phyloP scores from a whole-genome alignment of 2,113 vertebrate genomes.

The Plecturocebus donacophilus region DNA sequence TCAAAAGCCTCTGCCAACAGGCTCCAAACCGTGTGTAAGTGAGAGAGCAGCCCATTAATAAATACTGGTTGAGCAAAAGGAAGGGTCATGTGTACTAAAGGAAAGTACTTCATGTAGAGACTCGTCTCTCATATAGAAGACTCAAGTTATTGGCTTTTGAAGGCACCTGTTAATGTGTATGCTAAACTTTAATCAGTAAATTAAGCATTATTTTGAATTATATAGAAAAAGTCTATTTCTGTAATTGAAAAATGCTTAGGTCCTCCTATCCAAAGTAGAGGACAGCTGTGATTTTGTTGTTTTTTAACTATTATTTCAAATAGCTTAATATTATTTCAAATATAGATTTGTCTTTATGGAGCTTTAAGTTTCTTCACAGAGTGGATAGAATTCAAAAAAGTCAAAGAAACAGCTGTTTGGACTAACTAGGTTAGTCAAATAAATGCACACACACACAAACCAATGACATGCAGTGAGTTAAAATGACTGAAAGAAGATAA shows the following conservation, averaged over 20 bases:
- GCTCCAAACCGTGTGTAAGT: not conserved
- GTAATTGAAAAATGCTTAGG: not conserved
- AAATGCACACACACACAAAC: not conserved
- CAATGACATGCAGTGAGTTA: not conserved
- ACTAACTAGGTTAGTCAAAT: conserved; percentile 29
- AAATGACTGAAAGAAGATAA: conserved; percentile 22
- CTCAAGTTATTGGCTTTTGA: not conserved
- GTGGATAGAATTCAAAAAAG: not conserved
- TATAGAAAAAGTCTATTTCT: not conserved
- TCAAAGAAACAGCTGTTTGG: not conserved
- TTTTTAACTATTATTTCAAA: not conserved
- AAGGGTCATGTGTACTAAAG: not conserved
- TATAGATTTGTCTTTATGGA: not conserved
- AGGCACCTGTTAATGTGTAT: not conserved
- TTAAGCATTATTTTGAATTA: conserved; percentile 17
- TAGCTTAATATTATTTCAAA: not conserved
- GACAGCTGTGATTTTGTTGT: not conserved
- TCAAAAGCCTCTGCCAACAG: conserved; percentile 51
- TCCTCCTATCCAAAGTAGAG: not conserved
- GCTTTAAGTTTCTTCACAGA: not conserved
- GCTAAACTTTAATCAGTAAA: not conserved
- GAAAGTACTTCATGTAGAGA: not conserved
- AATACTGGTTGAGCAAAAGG: not conserved
- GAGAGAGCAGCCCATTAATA: not conserved
- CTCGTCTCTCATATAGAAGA: not conserved